Conservation (phyloP, 2,888 invertebrate species). For the Nymphalis c-album region DNA sequence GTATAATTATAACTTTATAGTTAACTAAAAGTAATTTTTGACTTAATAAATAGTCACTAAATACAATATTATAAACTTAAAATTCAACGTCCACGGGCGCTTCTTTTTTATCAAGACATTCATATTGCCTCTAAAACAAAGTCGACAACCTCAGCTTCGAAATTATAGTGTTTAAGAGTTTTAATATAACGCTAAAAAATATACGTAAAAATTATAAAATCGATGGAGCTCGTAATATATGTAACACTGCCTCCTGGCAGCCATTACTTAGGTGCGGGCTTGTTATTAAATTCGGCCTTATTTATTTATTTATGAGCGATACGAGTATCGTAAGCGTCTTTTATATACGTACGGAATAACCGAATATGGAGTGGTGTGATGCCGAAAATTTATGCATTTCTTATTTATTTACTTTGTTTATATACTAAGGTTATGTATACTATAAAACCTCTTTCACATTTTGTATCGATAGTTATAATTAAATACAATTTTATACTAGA, state of each 20-base stretch:
- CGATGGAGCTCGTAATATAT: slow-evolving; percentile 69
- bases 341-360: slow-evolving; percentile 9
- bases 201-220: slow-evolving; percentile 75
- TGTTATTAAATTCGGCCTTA: slow-evolving; percentile 80
- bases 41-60: slow-evolving; percentile 8
- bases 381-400: slow-evolving; percentile 12
- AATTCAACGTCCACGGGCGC: slow-evolving; percentile 15
- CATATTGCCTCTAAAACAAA: slow-evolving; percentile 59
- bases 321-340: slow-evolving; percentile 27
- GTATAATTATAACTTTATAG: slow-evolving; percentile 5
- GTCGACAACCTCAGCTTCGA: slow-evolving; percentile 51
- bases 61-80: slow-evolving; percentile 24
- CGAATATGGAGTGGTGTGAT: slow-evolving; percentile 15
- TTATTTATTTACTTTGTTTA: slow-evolving; percentile 7
- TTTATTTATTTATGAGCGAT: slow-evolving; percentile 76
- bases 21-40: slow-evolving; percentile 10
- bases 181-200: slow-evolving; percentile 77
- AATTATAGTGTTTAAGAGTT: slow-evolving; percentile 77
- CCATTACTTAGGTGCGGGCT: slow-evolving; percentile 74
- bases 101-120: slow-evolving; percentile 39
- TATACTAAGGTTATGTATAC: not conserved
- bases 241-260: slow-evolving; percentile 76
- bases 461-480: no score
- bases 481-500: no score
- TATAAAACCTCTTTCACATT: no score